A percentile compares a stretch with the other conserved stretches of the same genome.
phyloP scores from a whole-genome alignment of 2,888 invertebrate genomes.

The Spodoptera littoralis region DNA sequence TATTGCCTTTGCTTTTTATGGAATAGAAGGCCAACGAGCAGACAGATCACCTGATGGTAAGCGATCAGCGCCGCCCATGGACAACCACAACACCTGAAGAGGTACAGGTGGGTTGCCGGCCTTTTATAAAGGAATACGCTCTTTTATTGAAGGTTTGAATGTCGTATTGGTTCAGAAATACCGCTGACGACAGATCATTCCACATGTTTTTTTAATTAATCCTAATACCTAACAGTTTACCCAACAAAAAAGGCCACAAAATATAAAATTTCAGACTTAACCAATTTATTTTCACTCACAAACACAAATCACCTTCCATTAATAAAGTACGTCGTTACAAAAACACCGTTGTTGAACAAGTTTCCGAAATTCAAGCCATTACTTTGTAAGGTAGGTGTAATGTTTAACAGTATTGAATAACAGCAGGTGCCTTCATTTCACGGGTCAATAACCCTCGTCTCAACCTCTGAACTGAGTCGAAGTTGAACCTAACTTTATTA shows the following conservation, averaged over 20 bases:
- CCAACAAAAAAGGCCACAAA: not conserved
- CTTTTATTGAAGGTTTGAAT: too few species aligned
- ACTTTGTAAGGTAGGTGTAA: constrained; percentile 6
- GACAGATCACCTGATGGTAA: too few species aligned
- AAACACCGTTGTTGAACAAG: constrained; percentile 3
- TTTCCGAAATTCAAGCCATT: not conserved
- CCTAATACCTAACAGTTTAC: too few species aligned
- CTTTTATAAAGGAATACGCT: too few species aligned
- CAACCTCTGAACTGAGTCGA: constrained; percentile 7
- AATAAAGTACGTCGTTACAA: constrained; percentile 14
- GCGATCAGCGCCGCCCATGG: too few species aligned
- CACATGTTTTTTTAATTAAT: too few species aligned
- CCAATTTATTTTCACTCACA: not conserved
- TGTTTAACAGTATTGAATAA: constrained; percentile 21
- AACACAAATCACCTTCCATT: constrained; percentile 6
- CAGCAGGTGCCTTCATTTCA: constrained; percentile 61
- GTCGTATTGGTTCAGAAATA: too few species aligned
- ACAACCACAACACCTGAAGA: too few species aligned
- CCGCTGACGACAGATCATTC: too few species aligned
- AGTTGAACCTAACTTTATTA: constrained; percentile 26
- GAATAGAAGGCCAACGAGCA: too few species aligned
- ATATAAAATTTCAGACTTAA: not conserved
- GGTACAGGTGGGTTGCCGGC: too few species aligned
- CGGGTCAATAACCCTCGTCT: constrained; percentile 52
- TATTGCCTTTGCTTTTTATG: too few species aligned